Evolutionary conservation across 2,888 invertebrate species (phyloP).

Genomic region (Gymnoscelis rufifasciata): DNA sequence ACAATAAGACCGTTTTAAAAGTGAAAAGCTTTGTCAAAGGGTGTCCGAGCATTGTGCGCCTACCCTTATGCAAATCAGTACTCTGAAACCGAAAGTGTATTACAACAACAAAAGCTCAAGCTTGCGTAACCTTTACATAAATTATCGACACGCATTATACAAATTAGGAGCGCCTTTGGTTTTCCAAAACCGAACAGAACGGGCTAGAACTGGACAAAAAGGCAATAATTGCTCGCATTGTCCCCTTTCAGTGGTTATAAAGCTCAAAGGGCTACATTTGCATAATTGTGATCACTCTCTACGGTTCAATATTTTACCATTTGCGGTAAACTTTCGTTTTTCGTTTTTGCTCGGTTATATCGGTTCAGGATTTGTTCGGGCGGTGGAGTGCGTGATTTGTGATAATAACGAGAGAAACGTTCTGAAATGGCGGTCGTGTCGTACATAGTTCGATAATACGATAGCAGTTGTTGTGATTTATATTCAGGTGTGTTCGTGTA

Average conservation of each 20-base stretch:
- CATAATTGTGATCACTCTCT: constrained; percentile 56
- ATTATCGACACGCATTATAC: constrained; percentile 72
- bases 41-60: constrained; percentile 58
- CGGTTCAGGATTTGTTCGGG: constrained; percentile 36
- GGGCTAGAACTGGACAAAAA: constrained; percentile 48
- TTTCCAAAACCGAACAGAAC: constrained; percentile 49
- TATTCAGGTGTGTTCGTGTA: constrained; percentile 70
- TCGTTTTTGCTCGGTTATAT: constrained; percentile 40
- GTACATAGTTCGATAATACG: constrained; percentile 68
- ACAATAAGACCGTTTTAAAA: constrained; percentile 71
- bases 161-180: constrained; percentile 59
- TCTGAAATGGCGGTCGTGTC: constrained; percentile 60
- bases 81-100: constrained; percentile 74
- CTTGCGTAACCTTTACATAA: constrained; percentile 70
- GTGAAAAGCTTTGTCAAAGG: constrained; percentile 68
- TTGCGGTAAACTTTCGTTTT: constrained; percentile 71
- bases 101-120: constrained; percentile 46
- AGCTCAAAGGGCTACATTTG: constrained; percentile 53
- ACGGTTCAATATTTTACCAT: constrained; percentile 65
- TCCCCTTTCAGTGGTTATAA: constrained; percentile 35
- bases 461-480: constrained; percentile 67
- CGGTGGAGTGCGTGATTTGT: constrained; percentile 47
- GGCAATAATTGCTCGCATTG: constrained; percentile 51
- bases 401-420: constrained; percentile 40
- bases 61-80: constrained; percentile 75